Evolutionary conservation across 2,113 vertebrate genomes (phyloP).

Genomic region (Salvelinus fontinalis): DNA sequence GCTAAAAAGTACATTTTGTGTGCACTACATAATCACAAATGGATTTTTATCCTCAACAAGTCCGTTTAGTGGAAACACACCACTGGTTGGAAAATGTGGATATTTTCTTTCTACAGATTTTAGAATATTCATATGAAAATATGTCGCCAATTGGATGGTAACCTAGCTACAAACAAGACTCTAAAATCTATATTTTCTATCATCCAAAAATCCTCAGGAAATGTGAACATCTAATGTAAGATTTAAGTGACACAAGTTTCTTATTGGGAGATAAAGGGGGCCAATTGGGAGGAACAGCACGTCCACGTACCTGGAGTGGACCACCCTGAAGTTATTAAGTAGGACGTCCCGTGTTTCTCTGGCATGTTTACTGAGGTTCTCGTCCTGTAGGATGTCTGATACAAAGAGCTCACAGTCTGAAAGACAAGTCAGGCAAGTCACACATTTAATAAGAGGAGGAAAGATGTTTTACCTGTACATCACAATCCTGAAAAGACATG

Average conservation of each 20-base stretch:
- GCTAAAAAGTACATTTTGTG: no score
- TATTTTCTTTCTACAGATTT: no score
- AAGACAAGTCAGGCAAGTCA: constrained; percentile 11
- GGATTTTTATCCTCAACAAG: no score
- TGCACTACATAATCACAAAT: no score
- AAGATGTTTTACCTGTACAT: background rate
- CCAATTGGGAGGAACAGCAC: background rate
- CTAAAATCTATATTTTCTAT: no score
- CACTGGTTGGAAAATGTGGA: no score
- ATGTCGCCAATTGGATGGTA: no score
- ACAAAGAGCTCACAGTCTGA: constrained; percentile 85
- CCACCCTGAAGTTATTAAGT: constrained; percentile 75
- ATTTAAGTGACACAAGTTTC: background rate
- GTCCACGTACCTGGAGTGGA: constrained; percentile 73
- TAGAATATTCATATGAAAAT: no score
- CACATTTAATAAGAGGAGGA: background rate
- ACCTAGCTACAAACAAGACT: no score
- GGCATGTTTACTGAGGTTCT: constrained; percentile 74
- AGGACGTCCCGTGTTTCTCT: constrained; percentile 74
- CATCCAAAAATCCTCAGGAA: no score
- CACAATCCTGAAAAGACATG: background rate
- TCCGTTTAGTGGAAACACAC: no score
- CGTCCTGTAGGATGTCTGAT: constrained; percentile 73
- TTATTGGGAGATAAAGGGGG: background rate
- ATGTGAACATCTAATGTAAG: no score